These are phyloP conservation scores for Eurosta solidaginis DNA, from an alignment of 1,140 invertebrate species.

Conservation along the genomic window DNA sequence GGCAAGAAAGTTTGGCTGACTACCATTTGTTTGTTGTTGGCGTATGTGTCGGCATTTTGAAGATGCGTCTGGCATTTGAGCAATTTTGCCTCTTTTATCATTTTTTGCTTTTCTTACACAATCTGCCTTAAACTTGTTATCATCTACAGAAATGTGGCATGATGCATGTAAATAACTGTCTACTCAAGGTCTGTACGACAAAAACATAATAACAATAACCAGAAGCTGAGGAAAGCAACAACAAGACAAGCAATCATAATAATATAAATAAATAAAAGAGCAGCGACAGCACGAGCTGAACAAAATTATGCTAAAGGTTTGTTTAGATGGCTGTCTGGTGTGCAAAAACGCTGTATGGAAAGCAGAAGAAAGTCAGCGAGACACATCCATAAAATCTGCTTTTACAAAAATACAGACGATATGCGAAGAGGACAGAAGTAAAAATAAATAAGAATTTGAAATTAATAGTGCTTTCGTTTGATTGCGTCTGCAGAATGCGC, in stretches of 20 bases:
- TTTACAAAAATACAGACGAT: too few relatives aligned
- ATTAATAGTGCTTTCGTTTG: not conserved
- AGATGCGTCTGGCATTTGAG: conserved; percentile 13
- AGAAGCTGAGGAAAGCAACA: not conserved
- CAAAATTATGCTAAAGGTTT: too few relatives aligned
- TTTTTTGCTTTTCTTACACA: not conserved
- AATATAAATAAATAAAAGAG: not conserved
- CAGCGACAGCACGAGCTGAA: too few relatives aligned
- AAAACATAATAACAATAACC: not conserved
- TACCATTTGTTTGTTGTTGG: not conserved
- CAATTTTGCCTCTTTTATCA: not conserved
- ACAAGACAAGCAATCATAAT: not conserved
- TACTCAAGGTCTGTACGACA: conserved; percentile 5
- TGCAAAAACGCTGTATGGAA: too few relatives aligned
- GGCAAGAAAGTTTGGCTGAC: too few relatives aligned
- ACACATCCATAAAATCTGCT: not conserved
- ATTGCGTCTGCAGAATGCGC: not conserved
- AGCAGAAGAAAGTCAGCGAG: too few relatives aligned
- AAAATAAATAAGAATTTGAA: not conserved
- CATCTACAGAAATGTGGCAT: not conserved
- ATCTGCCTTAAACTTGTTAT: too few relatives aligned
- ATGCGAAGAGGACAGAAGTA: too few relatives aligned
- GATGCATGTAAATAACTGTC: not conserved
- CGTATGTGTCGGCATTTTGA: not conserved
- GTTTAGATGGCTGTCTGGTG: too few relatives aligned